phyloP scores from a whole-genome alignment of 53 echinoderm and acorn worm genomes.

The Antedon mediterranea region DNA sequence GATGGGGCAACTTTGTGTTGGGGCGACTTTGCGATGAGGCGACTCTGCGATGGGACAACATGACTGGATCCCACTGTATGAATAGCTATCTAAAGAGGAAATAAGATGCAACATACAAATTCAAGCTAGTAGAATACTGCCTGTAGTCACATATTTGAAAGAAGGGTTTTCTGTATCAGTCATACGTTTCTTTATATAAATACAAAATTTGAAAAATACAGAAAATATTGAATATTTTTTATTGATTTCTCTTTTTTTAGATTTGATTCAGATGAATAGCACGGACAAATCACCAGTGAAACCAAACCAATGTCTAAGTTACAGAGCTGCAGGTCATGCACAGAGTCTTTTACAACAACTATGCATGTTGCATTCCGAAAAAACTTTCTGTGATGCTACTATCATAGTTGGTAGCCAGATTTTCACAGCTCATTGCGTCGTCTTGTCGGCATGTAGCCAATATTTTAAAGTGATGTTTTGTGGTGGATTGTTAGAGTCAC shows the following conservation, averaged over 20 bases:
- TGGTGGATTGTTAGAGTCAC: conserved; percentile 45
- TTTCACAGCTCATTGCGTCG: conserved; percentile 51
- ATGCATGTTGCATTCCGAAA: conserved; percentile 6
- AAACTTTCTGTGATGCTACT: conserved; percentile 25
- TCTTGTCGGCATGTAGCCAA: conserved; percentile 68
- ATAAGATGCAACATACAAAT: too few relatives aligned
- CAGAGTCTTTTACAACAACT: conserved; percentile 15
- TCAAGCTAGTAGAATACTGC: too few relatives aligned
- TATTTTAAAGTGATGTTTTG: conserved; percentile 79
- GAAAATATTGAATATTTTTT: too few relatives aligned
- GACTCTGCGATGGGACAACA: too few relatives aligned
- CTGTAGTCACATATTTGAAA: too few relatives aligned
- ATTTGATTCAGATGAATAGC: not conserved
- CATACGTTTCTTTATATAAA: too few relatives aligned
- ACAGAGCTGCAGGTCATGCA: conserved; percentile 11
- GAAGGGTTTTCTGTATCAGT: too few relatives aligned
- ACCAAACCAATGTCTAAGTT: not conserved
- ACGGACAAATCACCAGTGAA: not conserved
- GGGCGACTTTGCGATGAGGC: too few relatives aligned
- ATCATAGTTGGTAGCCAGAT: conserved; percentile 26
- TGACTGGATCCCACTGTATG: too few relatives aligned
- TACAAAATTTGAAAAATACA: too few relatives aligned
- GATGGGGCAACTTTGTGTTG: too few relatives aligned
- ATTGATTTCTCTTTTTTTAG: not conserved
- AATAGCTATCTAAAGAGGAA: too few relatives aligned